phyloP scores from a whole-genome alignment of 2,888 invertebrate genomes.

The Acanthosoma haemorrhoidale region DNA sequence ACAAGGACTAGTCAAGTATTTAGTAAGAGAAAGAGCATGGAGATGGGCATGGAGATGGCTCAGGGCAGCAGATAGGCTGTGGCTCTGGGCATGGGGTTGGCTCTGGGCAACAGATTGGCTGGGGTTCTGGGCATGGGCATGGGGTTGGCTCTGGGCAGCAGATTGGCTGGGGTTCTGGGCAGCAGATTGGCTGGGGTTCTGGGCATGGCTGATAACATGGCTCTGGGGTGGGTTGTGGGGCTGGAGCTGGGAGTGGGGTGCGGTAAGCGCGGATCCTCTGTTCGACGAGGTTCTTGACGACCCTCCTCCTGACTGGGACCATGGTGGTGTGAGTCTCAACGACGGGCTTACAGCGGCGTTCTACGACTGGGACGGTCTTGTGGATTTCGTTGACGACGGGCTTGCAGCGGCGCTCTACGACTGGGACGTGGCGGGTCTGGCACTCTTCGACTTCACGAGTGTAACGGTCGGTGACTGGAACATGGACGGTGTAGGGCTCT shows the following conservation, averaged over 20 bases:
- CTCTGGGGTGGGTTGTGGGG: neutral
- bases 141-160: neutral
- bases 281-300: slow-evolving; percentile 35
- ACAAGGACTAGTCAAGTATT: neutral
- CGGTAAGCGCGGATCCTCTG: slow-evolving; percentile 28
- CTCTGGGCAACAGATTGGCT: neutral
- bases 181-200: neutral
- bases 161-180: neutral
- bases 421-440: slow-evolving; percentile 30
- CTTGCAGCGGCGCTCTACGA: slow-evolving; percentile 29
- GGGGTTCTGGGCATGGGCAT: neutral
- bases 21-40: no score
- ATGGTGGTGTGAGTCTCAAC: slow-evolving; percentile 29
- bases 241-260: slow-evolving; percentile 14
- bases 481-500: slow-evolving; percentile 38
- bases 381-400: slow-evolving; percentile 33
- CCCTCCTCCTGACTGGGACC: slow-evolving; percentile 35
- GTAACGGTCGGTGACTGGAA: slow-evolving; percentile 34
- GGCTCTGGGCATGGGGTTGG: neutral
- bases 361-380: slow-evolving; percentile 33
- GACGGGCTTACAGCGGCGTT: slow-evolving; percentile 30
- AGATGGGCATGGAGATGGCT: neutral
- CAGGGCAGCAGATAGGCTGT: neutral
- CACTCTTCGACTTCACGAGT: slow-evolving; percentile 32
- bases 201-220: neutral